Evolutionary conservation across 2,797 vertebrate genomes (phyloP).

Genomic region (Gallinago stenura): DNA sequence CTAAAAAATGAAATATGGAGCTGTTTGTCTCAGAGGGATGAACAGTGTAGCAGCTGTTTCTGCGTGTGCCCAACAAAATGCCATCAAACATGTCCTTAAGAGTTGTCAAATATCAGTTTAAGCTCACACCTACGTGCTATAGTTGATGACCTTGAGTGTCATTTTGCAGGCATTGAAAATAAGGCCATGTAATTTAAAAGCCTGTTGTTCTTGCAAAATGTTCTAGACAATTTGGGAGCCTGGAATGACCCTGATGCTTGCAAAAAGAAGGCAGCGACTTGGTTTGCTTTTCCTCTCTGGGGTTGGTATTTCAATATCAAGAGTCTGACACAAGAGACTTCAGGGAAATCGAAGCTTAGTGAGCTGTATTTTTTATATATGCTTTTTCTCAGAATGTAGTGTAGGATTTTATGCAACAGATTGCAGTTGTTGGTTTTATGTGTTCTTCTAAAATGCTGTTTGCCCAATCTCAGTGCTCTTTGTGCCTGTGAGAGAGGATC

Average conservation of each 20-base stretch:
- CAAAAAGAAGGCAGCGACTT: fast-evolving
- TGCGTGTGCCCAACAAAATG: not conserved
- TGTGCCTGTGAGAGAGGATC: not conserved
- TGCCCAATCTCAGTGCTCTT: not conserved
- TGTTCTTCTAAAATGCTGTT: not conserved
- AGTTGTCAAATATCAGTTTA: fast-evolving
- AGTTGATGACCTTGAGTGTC: not conserved
- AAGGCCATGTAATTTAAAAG: fast-evolving
- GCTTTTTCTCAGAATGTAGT: not conserved
- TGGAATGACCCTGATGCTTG: fast-evolving
- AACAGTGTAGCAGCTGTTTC: not conserved
- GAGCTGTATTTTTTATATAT: not conserved
- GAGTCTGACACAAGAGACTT: not conserved
- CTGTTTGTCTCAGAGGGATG: not conserved
- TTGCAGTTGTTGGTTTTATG: not conserved
- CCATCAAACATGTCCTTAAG: not conserved
- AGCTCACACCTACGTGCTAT: fast-evolving
- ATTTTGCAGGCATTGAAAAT: not conserved
- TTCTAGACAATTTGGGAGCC: not conserved
- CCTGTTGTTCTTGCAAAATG: not conserved
- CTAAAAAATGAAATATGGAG: not conserved
- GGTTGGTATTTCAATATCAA: not conserved
- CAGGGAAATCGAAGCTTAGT: not conserved
- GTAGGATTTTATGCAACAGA: not conserved
- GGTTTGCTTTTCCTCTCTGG: not conserved